phyloP scores from a whole-genome alignment of 2,113 vertebrate genomes.

The Burhinus bistriatus region DNA sequence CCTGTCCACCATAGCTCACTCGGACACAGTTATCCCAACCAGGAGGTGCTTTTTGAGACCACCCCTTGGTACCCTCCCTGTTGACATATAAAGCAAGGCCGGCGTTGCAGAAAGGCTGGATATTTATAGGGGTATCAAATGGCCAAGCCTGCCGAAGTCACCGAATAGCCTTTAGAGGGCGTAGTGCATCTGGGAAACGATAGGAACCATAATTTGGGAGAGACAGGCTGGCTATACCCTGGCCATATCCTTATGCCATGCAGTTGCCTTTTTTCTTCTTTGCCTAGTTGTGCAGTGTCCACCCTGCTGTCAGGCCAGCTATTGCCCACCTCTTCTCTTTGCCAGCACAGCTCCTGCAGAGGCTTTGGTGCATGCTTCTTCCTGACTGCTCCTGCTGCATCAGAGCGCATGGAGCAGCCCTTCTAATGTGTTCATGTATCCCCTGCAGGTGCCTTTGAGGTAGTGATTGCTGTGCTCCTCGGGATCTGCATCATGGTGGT shows the following conservation, averaged over 20 bases:
- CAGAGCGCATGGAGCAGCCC: not conserved
- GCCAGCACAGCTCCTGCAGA: not conserved
- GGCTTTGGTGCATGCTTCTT: not conserved
- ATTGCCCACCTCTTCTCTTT: not conserved
- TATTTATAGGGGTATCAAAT: not conserved
- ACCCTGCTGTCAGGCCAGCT: not conserved
- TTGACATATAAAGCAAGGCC: not conserved
- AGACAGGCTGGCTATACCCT: not conserved
- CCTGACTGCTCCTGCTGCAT: not conserved
- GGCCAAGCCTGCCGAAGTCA: not conserved
- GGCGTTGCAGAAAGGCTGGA: not conserved
- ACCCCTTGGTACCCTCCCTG: not conserved
- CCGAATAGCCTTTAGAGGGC: constrained; percentile 12
- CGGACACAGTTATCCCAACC: not conserved
- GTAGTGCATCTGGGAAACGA: constrained; percentile 1
- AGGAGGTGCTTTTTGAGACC: not conserved
- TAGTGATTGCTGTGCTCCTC: constrained; percentile 76
- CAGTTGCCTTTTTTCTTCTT: not conserved
- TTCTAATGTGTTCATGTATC: not conserved
- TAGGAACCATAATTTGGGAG: not conserved
- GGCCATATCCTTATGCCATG: not conserved
- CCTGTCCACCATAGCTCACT: not conserved
- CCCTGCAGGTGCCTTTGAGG: constrained; percentile 62
- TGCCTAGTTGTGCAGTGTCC: not conserved
- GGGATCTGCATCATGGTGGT: constrained; percentile 79